Evolutionary conservation across 2,888 invertebrate genomes (phyloP).

Genomic region (Synanthedon tipuliformis): DNA sequence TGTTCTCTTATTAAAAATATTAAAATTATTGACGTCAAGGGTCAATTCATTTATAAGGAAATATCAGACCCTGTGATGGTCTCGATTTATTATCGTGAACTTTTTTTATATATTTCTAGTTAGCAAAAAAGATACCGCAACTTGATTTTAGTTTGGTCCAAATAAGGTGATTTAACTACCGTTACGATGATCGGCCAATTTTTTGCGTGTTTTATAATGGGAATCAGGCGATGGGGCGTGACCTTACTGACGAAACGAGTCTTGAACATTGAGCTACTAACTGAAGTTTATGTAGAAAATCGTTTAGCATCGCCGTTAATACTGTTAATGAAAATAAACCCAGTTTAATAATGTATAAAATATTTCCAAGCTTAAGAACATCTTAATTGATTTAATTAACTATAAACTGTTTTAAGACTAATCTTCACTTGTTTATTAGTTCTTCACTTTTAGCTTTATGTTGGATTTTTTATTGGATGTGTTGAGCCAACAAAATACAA

Average conservation of each 20-base stretch:
- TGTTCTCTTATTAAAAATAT: background rate
- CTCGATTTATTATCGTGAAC: background rate
- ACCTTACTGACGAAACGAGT: conserved; percentile 16
- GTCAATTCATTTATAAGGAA: background rate
- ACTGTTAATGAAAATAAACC: too few relatives aligned
- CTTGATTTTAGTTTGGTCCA: background rate
- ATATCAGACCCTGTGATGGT: background rate
- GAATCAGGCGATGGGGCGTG: conserved; percentile 11
- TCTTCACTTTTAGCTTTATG: too few relatives aligned
- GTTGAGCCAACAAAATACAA: too few relatives aligned
- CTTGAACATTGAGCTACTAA: background rate
- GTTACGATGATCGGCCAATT: conserved; percentile 16
- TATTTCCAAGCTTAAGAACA: too few relatives aligned
- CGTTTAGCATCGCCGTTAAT: too few relatives aligned
- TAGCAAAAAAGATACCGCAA: background rate
- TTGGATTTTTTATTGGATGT: too few relatives aligned
- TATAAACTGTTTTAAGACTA: too few relatives aligned
- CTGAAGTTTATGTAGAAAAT: too few relatives aligned
- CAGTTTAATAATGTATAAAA: too few relatives aligned
- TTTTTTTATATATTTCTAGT: background rate
- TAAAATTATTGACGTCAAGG: background rate
- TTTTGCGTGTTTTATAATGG: conserved; percentile 9
- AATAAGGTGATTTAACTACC: conserved; percentile 7
- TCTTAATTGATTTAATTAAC: too few relatives aligned
- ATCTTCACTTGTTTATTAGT: too few relatives aligned